Evolutionary conservation across 2,888 invertebrate species (phyloP), one percentile per base, ranked within the genome.

Genomic region (Salpingus planirostris): DNA sequence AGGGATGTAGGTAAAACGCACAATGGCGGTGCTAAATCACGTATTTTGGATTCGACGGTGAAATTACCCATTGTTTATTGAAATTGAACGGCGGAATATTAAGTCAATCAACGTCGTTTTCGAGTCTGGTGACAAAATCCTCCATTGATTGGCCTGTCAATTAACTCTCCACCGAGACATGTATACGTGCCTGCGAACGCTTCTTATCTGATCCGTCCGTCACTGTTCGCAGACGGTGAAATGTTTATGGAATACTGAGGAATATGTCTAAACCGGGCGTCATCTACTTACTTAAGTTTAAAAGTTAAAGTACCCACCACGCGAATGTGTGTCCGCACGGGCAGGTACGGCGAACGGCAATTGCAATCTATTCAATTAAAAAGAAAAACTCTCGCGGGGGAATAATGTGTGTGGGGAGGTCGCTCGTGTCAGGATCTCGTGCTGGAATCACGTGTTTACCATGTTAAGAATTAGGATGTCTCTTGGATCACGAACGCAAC

Each of bases 81-180:
- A 61, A 62, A 60, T 60, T 62, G 59, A 59, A 55, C 50, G 49
- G 44, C 41, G 45, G 57, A 62, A 62, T 64, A 64, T 64, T 62
- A 64, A 62, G 61, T 62, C 62, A 64, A 64, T 64, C 64, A 62
- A 58, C 53, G 62, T 61, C 62, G 47, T 47, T 52, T 55, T 54
- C 47, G 50, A 57, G 53, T 54, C 47, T 56, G 54, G 60, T 64
- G 64, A 63, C 64, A 64, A 64, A 64, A 63, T 62, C 56, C 59
- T 56, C 60, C 62, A 63, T 62, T 64, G 62, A 62, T 62, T 63
- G 62, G 62, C 48, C 63, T 62, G 64, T 63, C 63, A 64, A 63
- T 63, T 64, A 64, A 64, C 60, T 63, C 59, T 62, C 51, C 45
- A 42, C 43, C 49, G n/a, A 53, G 62, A 63, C 64, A 63, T 64